Base-by-base conservation (phyloP, 2,797 vertebrate species). In the Manis javanica region DNA sequence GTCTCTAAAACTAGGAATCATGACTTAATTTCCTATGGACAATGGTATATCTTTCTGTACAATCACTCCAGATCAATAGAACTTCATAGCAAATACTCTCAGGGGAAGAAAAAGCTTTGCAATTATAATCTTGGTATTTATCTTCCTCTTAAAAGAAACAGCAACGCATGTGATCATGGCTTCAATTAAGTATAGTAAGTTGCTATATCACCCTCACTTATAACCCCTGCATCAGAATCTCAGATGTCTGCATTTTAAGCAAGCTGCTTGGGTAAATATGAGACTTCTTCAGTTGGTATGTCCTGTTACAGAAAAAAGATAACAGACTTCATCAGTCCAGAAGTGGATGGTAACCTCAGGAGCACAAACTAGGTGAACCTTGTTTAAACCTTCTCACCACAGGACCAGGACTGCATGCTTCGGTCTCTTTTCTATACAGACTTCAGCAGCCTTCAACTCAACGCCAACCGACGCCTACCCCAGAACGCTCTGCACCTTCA, bases 1-100 rank as follows among this genome's bases (percentile, higher is more conserved):
- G n/a, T 69, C 12, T 93, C 46, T 90, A 92, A 81, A 88, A 64
- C 29, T 23, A 72, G 79, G 29, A 61, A 79, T 74, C 39, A 19
- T 24, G 24, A 84, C n/a, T 82, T 49, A 63, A 86, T 90, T 87
- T 74, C 34, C 55, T 69, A 61, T 42, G 29, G 53, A 87, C 42
- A 83, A 53, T 46, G 39, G 46, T 69, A 7, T 79, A 71, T 79
- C 88, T 92, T 91, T 89, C 85, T 71, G 10, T 42, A 85, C 59
- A 82, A 91, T 92, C 83, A 94, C 18, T 88, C 42, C 26, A 39
- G n/a, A 95, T 94, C 94, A 92, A 97, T 82, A 95, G 8, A 97
- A 74, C 42, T 94, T 92, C 90, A 94, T 14, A 96, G 82, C 46
- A 96, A 96, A 94, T 69, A 87, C 69, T 96, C 92, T 88, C 78